Base-by-base conservation (phyloP, 1,140 invertebrate species). In the Apis laboriosa region DNA sequence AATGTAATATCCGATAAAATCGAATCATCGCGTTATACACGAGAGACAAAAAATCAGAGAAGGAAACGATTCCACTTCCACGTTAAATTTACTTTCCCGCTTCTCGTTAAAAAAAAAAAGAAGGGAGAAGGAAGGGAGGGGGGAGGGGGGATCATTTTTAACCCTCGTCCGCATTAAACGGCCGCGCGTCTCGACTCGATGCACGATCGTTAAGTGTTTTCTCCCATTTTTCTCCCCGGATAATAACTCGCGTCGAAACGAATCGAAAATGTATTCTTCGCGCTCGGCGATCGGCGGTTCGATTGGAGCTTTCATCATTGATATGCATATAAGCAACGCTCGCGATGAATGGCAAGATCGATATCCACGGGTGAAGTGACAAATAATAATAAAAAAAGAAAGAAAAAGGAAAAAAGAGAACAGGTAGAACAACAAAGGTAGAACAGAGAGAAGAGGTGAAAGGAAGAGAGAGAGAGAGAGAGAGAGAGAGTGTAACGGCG, bases 321-420 rank as follows among this genome's bases (percentile, higher is more conserved):
- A 85, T 87, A 84, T 83, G 83, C 84, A 79, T 87, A 85, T 87
- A 88, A 88, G 84, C 86, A 85, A 76, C 75, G 63, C 75, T 68
- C 74, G 60, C 71, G 80, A 87, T 82, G 83, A 85, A 88, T 86
- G 67, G 73, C 73, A 79, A 87, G 77, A 87, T 87, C 79, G 86
- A 88, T 88, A 84, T 71, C 86, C 76, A 64, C 63, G 77, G 71
- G 58, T 66, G 68, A 87, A 78, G 72, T 66, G 84, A 86, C 80
- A 83, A 86, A 83, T 86, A 86, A 78, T 83, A 72, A 83, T 75
- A 74, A 83, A 80, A n/a, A 43, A 53, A 43, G 28, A 8, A 19
- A 72, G 74, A 61, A 74, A 78, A 73, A n/a, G 34, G 34, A 78
- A 74, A 83, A 80, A n/a, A 43, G 53, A 34, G 51, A n/a, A 43